A percentile compares a stretch with the other conserved stretches of the same genome.
Conservation (phyloP, 1,140 invertebrate genomes). For the Andrena cerasifolii region DNA sequence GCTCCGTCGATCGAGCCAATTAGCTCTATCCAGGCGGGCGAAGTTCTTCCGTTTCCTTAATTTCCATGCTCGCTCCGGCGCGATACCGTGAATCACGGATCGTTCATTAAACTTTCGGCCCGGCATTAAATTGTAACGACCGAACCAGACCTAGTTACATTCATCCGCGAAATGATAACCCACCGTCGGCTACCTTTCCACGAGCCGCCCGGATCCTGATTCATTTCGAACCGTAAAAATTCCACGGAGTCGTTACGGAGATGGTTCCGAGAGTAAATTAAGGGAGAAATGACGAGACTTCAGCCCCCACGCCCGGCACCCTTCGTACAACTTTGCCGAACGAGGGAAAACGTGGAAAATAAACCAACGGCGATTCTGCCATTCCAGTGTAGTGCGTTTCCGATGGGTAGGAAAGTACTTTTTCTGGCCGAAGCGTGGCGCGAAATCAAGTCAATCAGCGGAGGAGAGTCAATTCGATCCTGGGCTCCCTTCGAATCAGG, state of each 20-base stretch:
- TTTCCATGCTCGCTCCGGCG: background rate
- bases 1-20: background rate
- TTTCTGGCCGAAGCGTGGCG: background rate
- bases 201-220: no score
- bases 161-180: no score
- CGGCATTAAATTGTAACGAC: background rate
- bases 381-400: background rate
- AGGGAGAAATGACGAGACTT: background rate
- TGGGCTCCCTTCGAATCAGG: background rate
- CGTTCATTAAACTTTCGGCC: background rate
- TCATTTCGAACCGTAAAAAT: background rate
- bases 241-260: background rate
- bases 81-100: background rate
- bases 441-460: background rate
- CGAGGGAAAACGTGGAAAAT: background rate
- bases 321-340: background rate
- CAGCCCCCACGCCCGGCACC: no score
- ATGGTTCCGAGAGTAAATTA: background rate
- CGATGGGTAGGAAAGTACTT: background rate
- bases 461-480: background rate
- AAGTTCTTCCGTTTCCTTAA: background rate
- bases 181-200: no score
- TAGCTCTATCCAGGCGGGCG: background rate
- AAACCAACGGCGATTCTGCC: background rate
- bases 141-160: no score